Percentiles rank a stretch among this genome's conserved stretches.
Evolutionary conservation across 2,888 invertebrate species (phyloP).

Genomic region (Stenodema calcarata): DNA sequence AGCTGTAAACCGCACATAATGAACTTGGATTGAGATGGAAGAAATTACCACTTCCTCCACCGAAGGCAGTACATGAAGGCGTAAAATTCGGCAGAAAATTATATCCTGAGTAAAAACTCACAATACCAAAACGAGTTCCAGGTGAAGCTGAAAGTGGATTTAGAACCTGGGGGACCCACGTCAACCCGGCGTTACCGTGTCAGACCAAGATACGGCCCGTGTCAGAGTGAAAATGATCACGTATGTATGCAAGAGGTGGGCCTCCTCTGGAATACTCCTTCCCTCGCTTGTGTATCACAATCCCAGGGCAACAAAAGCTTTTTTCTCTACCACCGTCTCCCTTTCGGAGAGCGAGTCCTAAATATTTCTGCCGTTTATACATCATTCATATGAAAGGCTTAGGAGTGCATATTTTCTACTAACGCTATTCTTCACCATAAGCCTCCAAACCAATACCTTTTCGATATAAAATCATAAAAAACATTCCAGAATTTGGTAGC

Average conservation of each 20-base stretch:
- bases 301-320: constrained; percentile 25
- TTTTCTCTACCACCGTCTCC: not conserved
- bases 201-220: not conserved
- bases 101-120: not conserved
- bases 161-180: not conserved
- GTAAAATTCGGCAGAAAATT: no score
- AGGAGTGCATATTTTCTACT: not conserved
- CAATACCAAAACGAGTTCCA: not conserved
- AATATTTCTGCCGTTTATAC: constrained; percentile 1
- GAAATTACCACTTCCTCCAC: no score
- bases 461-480: no score
- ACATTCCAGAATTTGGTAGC: no score
- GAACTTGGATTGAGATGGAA: no score
- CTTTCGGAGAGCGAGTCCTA: not conserved
- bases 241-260: constrained; percentile 6
- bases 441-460: no score
- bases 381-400: constrained; percentile 17
- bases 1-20: no score
- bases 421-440: no score
- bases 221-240: constrained; percentile 25
- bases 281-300: constrained; percentile 14
- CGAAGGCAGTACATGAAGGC: no score
- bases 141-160: not conserved
- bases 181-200: not conserved
- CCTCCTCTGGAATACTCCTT: constrained; percentile 6